Evolutionary conservation across 2,888 invertebrate genomes (phyloP).

Genomic region (Sisyra nigra): DNA sequence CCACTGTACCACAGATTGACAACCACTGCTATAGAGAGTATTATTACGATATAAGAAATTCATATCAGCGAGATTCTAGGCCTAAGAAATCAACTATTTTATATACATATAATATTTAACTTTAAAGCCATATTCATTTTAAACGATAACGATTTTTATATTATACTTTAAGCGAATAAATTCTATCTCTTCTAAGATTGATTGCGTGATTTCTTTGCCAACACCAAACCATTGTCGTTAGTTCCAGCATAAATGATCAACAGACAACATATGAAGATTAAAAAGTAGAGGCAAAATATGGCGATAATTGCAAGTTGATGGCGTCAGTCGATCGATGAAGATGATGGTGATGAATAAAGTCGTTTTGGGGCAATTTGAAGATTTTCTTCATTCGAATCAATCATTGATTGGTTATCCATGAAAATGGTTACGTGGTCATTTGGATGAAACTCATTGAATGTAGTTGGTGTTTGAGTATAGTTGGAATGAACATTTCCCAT

Average conservation of each 20-base stretch:
- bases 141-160: too few species aligned
- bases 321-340: conserved; percentile 31
- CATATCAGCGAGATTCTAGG: too few species aligned
- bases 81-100: too few species aligned
- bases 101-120: too few species aligned
- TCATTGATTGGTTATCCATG: not conserved
- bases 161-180: too few species aligned
- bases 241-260: conserved; percentile 39
- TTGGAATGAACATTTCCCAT: conserved; percentile 47
- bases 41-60: too few species aligned
- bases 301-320: conserved; percentile 37
- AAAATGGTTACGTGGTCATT: not conserved
- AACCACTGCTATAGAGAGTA: too few species aligned
- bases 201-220: conserved; percentile 19
- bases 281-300: conserved; percentile 34
- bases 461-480: conserved; percentile 15
- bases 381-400: too few species aligned
- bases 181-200: too few species aligned
- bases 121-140: too few species aligned
- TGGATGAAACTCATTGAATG: conserved; percentile 10
- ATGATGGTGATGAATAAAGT: not conserved
- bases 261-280: conserved; percentile 35
- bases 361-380: not conserved
- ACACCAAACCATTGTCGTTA: conserved; percentile 32
- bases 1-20: too few species aligned